Evolutionary conservation across 2,797 vertebrate genomes (phyloP).

Genomic region (Acestrorhynchus altus): DNA sequence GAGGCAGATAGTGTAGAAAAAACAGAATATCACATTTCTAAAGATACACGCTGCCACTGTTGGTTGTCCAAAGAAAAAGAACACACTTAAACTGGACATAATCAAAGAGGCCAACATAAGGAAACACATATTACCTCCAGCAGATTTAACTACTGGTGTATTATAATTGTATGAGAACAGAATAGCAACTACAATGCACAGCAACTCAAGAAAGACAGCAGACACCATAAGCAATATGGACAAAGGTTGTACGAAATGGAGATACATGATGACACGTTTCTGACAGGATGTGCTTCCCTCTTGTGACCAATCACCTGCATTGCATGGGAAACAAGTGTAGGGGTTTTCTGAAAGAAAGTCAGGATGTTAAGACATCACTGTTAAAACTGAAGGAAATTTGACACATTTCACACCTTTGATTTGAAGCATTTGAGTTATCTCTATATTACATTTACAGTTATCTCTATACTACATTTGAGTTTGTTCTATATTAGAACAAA

Average conservation of each 20-base stretch:
- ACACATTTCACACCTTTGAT: too few relatives aligned
- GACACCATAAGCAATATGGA: constrained; percentile 69
- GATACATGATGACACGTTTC: constrained; percentile 69
- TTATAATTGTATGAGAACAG: constrained; percentile 77
- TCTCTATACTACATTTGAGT: too few relatives aligned
- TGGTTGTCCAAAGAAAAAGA: constrained; percentile 80
- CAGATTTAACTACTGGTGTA: constrained; percentile 85
- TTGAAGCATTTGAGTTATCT: too few relatives aligned
- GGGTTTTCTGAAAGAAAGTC: constrained; percentile 58
- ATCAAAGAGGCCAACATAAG: constrained; percentile 81
- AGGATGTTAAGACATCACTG: not conserved
- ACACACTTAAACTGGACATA: constrained; percentile 71
- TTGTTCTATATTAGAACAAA: too few relatives aligned
- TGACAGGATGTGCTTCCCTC: constrained; percentile 75
- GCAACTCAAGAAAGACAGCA: constrained; percentile 62
- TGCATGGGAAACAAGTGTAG: constrained; percentile 70
- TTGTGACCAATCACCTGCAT: constrained; percentile 76
- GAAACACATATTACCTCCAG: constrained; percentile 84
- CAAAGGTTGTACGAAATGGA: constrained; percentile 68
- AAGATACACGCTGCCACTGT: constrained; percentile 68
- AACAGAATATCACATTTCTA: constrained; percentile 66
- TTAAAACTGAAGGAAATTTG: too few relatives aligned
- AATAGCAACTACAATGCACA: constrained; percentile 62
- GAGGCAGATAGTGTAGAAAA: constrained; percentile 79
- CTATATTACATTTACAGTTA: too few relatives aligned